Conservation (phyloP, 2,888 invertebrate species). For the Pyrgus malvae region DNA sequence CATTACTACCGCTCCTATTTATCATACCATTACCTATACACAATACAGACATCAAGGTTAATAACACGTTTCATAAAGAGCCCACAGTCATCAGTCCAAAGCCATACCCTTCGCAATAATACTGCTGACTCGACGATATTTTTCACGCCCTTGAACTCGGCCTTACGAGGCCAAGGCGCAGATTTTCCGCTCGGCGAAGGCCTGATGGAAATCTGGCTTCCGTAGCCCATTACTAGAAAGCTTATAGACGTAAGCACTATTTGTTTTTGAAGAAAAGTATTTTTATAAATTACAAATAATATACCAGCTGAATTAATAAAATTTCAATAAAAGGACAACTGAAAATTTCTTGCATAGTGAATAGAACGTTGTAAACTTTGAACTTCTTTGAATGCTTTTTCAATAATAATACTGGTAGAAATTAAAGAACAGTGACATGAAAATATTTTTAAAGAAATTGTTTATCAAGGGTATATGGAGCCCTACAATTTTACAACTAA, state of each 20-base stretch:
- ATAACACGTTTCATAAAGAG: background rate
- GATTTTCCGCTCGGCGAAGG: constrained; percentile 4
- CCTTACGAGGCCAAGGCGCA: background rate
- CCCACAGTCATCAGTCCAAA: background rate
- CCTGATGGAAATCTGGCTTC: constrained; percentile 13
- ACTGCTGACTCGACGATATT: background rate
- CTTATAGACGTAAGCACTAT: background rate
- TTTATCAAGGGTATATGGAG: no score
- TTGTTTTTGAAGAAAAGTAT: no score
- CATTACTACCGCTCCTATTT: background rate
- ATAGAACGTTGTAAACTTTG: no score
- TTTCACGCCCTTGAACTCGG: constrained; percentile 18
- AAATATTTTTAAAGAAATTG: no score
- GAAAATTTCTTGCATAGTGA: no score
- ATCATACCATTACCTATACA: background rate
- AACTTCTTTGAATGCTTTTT: no score
- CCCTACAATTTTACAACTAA: no score
- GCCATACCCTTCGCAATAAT: background rate
- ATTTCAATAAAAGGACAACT: no score
- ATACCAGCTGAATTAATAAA: no score
- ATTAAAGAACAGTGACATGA: no score
- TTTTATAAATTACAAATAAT: no score
- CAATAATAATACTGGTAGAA: no score
- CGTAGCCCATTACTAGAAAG: constrained; percentile 5
- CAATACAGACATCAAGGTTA: constrained; percentile 1